These are phyloP conservation scores for Dysdera silvatica DNA, from an alignment of 1,140 invertebrate genomes.

Conservation along the genomic window DNA sequence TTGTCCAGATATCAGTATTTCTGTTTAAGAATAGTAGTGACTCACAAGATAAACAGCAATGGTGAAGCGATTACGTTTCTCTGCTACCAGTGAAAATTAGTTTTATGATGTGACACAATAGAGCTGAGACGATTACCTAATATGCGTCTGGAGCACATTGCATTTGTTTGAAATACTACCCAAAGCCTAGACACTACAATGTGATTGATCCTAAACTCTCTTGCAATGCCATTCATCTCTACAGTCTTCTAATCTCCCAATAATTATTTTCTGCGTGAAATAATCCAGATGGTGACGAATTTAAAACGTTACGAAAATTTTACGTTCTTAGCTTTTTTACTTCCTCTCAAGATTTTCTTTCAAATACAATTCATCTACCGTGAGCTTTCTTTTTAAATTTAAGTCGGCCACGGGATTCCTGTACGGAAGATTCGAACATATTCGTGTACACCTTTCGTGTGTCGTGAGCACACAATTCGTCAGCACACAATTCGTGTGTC, in stretches of 20 bases:
- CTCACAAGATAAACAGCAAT: not conserved
- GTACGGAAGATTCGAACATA: too few relatives aligned
- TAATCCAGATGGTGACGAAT: too few relatives aligned
- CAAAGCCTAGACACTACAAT: not conserved
- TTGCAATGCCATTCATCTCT: not conserved
- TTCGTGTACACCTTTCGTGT: too few relatives aligned
- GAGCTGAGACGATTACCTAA: not conserved
- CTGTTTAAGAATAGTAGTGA: not conserved
- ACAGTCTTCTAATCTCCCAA: not conserved
- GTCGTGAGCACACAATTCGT: too few relatives aligned
- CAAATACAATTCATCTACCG: too few relatives aligned
- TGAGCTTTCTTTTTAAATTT: too few relatives aligned
- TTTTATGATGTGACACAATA: not conserved
- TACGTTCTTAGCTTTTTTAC: too few relatives aligned
- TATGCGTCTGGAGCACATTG: not conserved
- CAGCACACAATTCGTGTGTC: too few relatives aligned
- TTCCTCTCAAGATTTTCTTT: too few relatives aligned
- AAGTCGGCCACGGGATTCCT: too few relatives aligned
- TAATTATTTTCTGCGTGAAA: too few relatives aligned
- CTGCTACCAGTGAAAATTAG: not conserved
- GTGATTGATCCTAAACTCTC: not conserved
- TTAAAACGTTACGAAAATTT: too few relatives aligned
- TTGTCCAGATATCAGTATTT: not conserved
- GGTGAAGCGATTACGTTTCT: not conserved
- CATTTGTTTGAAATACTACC: not conserved